Percentiles rank a stretch among this genome's conserved stretches.
These are phyloP conservation scores for Gymnodraco acuticeps DNA, from an alignment of 2,797 vertebrate genomes.

Conservation along the genomic window DNA sequence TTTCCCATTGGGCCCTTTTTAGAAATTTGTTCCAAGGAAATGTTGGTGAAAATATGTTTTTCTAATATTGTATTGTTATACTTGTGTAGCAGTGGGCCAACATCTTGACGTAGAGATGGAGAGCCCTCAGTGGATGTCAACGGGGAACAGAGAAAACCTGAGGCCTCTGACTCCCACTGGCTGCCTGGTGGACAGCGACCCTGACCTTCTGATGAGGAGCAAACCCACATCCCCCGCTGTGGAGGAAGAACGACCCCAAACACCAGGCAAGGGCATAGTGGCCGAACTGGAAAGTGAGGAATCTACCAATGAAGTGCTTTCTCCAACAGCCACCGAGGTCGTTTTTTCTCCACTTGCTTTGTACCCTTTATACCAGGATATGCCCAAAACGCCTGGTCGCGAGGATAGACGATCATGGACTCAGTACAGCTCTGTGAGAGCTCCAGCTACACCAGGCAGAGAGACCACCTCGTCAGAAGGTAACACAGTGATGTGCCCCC, in stretches of 20 bases:
- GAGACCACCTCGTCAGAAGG: conserved; percentile 80
- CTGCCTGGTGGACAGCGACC: conserved; percentile 81
- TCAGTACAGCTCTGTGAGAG: conserved; percentile 81
- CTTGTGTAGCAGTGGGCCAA: conserved; percentile 58
- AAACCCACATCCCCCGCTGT: conserved; percentile 75
- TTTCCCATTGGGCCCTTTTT: too few species aligned
- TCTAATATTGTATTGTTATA: background rate
- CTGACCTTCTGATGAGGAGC: conserved; percentile 78
- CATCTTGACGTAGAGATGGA: conserved; percentile 72
- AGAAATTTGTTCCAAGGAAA: background rate
- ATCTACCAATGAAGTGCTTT: conserved; percentile 71
- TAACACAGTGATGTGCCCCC: conserved; percentile 62
- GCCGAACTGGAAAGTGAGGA: conserved; percentile 79
- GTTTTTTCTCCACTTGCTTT: conserved; percentile 62
- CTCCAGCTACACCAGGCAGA: conserved; percentile 88
- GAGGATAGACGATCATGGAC: conserved; percentile 82
- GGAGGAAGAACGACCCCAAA: conserved; percentile 87
- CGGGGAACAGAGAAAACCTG: conserved; percentile 57
- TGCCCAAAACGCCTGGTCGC: conserved; percentile 90
- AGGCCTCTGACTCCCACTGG: conserved; percentile 85
- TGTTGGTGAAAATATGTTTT: background rate
- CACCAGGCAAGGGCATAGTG: conserved; percentile 85
- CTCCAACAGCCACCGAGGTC: conserved; percentile 42
- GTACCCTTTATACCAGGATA: conserved; percentile 84
- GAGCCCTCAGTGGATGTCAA: conserved; percentile 68